phyloP scores from a whole-genome alignment of 2,113 vertebrate genomes.

The Nematolebias whitei region DNA sequence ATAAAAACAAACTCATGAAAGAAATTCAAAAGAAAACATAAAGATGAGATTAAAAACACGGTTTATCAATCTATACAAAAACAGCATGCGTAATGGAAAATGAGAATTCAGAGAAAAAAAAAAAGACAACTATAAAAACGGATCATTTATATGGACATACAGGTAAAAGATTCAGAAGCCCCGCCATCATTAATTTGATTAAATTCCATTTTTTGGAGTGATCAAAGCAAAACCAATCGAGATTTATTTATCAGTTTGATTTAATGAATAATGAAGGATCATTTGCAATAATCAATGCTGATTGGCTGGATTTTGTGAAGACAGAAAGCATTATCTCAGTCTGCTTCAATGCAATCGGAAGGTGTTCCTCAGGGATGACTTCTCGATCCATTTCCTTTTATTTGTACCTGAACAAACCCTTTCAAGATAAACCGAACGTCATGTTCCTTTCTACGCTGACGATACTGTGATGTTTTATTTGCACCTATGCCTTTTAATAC shows the following conservation, averaged over 20 bases:
- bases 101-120: no score
- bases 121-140: slow-evolving; percentile 8
- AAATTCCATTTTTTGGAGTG: background rate
- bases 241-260: no score
- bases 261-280: no score
- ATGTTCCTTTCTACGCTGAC: background rate
- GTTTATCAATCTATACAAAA: slow-evolving; percentile 49
- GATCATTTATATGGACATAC: slow-evolving; percentile 23
- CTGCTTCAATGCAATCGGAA: background rate
- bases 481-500: no score
- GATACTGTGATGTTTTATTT: background rate
- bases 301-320: background rate
- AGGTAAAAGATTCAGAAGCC: slow-evolving; percentile 56
- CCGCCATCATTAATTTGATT: background rate
- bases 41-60: slow-evolving; percentile 34
- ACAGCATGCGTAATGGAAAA: slow-evolving; percentile 54
- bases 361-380: background rate
- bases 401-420: background rate
- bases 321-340: no score
- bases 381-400: background rate
- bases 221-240: no score
- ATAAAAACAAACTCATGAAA: slow-evolving; percentile 22
- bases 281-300: background rate
- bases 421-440: no score
- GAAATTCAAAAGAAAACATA: slow-evolving; percentile 14